phyloP scores from a whole-genome alignment of 2,888 invertebrate genomes.

The Trissolcus brochymenae region DNA sequence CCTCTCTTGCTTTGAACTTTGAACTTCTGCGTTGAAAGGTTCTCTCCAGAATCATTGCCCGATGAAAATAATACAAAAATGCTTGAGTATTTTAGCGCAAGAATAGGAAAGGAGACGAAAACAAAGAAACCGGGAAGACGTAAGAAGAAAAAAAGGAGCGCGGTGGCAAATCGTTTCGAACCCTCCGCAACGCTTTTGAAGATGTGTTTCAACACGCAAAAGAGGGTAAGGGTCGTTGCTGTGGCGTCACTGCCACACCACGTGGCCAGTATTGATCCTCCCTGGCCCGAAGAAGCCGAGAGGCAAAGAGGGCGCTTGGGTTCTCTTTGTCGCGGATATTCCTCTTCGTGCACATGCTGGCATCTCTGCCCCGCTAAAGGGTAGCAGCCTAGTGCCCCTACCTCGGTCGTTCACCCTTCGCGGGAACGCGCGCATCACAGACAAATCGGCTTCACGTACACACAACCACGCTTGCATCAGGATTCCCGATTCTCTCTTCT shows the following conservation, averaged over 20 bases:
- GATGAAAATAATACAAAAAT: no score
- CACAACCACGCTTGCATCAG: conserved; percentile 58
- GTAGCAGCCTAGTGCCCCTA: conserved; percentile 76
- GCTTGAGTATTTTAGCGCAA: no score
- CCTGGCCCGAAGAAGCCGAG: conserved; percentile 65
- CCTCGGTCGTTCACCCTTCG: conserved; percentile 74
- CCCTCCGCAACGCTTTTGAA: conserved; percentile 45
- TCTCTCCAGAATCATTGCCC: no score
- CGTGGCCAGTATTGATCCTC: conserved; percentile 76
- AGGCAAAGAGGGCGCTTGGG: conserved; percentile 53
- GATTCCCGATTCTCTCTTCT: conserved; percentile 57
- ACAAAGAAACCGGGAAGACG: background rate
- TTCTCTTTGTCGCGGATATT: conserved; percentile 55
- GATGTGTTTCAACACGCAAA: conserved; percentile 53
- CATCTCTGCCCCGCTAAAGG: conserved; percentile 65
- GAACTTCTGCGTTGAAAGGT: no score
- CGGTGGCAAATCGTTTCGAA: conserved; percentile 30
- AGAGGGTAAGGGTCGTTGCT: conserved; percentile 53
- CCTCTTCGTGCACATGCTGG: conserved; percentile 36
- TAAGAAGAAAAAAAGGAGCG: conserved; percentile 14
- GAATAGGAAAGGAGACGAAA: no score
- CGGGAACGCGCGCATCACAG: conserved; percentile 42
- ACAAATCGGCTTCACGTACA: conserved; percentile 2
- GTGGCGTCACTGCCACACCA: conserved; percentile 71
- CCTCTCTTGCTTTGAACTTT: no score